These are phyloP conservation scores for Macaca mulatta DNA, from an alignment of 2,113 vertebrate species.

Conservation along the genomic window DNA sequence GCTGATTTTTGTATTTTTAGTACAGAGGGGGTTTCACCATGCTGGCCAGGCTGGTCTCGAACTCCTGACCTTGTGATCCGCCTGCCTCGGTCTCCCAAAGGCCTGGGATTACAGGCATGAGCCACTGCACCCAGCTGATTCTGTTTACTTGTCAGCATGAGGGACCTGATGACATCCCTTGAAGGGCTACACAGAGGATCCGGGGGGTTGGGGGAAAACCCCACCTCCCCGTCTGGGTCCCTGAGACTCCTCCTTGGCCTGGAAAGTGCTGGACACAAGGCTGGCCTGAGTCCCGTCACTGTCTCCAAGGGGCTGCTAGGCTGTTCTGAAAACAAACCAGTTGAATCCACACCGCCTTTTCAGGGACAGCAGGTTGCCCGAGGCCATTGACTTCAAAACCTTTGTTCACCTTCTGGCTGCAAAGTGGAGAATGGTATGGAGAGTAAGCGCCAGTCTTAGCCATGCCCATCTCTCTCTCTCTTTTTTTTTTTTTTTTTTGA, in stretches of 20 bases:
- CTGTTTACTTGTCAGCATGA: neutral
- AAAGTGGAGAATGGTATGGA: neutral
- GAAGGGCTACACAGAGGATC: neutral
- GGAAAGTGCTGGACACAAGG: neutral
- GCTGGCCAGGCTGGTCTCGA: too few relatives aligned
- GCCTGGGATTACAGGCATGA: too few relatives aligned
- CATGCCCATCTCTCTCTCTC: neutral
- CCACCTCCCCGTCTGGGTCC: neutral
- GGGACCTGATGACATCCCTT: neutral
- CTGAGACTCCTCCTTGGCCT: neutral
- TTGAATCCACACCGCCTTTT: neutral
- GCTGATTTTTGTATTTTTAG: too few relatives aligned
- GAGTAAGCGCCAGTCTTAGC: neutral
- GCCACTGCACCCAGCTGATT: neutral
- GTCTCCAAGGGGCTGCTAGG: neutral
- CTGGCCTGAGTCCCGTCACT: too few relatives aligned
- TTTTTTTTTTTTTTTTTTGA: too few relatives aligned
- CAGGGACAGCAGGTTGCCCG: too few relatives aligned
- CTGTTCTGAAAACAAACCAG: neutral
- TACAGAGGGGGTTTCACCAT: too few relatives aligned
- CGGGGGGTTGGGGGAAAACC: fast-evolving
- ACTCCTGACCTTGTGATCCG: too few relatives aligned
- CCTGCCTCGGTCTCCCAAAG: too few relatives aligned
- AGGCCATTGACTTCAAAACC: neutral
- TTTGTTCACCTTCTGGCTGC: neutral